These are phyloP conservation scores for Limnephilus auricula DNA, from an alignment of 2,888 invertebrate species.

Conservation along the genomic window DNA sequence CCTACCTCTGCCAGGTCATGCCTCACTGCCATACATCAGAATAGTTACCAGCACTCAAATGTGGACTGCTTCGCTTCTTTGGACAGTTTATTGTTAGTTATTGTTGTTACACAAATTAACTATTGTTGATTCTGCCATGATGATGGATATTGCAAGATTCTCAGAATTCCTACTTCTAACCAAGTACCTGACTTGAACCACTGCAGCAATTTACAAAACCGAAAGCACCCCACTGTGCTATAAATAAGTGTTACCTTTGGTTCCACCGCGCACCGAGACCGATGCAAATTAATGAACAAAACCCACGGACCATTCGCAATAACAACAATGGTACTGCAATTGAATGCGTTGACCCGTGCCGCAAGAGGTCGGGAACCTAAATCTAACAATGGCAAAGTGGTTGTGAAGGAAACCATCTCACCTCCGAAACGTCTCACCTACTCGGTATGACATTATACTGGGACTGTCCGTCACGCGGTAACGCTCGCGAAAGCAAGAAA, in stretches of 20 bases:
- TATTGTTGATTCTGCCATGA: not conserved
- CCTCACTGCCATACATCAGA: no score
- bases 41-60: no score
- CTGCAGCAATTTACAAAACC: not conserved
- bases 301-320: not conserved
- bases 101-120: no score
- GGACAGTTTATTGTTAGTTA: no score
- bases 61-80: no score
- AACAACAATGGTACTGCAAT: slow-evolving; percentile 20
- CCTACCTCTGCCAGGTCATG: no score
- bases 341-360: slow-evolving; percentile 47
- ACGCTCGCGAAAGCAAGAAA: slow-evolving; percentile 35
- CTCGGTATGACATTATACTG: not conserved
- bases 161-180: not conserved
- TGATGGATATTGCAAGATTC: not conserved
- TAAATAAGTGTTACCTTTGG: not conserved
- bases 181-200: not conserved
- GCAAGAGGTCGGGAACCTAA: not conserved
- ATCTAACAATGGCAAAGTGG: slow-evolving; percentile 3
- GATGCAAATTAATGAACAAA: not conserved
- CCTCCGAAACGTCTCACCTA: not conserved
- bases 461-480: slow-evolving; percentile 9
- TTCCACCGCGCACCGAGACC: not conserved
- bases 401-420: not conserved
- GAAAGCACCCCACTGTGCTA: not conserved